These are phyloP conservation scores for Sarotherodon lohbergeri DNA, from an alignment of 2,113 vertebrate genomes.

Conservation along the genomic window DNA sequence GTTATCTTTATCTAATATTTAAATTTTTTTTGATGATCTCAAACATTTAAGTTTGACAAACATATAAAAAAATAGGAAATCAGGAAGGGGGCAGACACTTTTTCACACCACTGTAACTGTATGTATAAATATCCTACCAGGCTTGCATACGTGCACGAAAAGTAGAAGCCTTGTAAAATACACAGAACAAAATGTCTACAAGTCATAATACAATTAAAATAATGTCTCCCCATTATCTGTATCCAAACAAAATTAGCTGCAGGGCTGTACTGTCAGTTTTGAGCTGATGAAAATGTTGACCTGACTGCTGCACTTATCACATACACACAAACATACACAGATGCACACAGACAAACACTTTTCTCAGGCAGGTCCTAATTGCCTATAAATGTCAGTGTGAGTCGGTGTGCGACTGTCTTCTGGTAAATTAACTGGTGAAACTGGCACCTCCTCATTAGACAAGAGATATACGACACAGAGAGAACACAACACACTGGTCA, in stretches of 20 bases:
- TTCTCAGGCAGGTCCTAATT: constrained; percentile 61
- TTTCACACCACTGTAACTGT: neutral
- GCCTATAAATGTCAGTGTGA: constrained; percentile 70
- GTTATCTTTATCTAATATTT: neutral
- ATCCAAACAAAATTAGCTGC: constrained; percentile 38
- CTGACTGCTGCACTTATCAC: constrained; percentile 5
- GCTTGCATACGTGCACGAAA: neutral
- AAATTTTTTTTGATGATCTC: fast-evolving
- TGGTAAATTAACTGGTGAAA: constrained; percentile 62
- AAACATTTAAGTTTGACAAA: neutral
- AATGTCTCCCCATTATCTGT: constrained; percentile 40
- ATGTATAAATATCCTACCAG: neutral
- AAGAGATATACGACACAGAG: constrained; percentile 39
- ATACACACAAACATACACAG: neutral
- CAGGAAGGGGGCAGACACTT: neutral
- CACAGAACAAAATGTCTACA: constrained; percentile 8
- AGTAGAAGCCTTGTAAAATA: neutral
- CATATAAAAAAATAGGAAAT: neutral
- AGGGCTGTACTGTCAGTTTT: constrained; percentile 12
- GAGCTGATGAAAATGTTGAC: constrained; percentile 42
- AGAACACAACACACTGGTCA: constrained; percentile 53
- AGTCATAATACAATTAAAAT: constrained; percentile 42
- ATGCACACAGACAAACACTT: constrained; percentile 17
- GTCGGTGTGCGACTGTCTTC: constrained; percentile 48
- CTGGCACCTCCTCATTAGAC: constrained; percentile 64